A percentile compares a stretch with the other conserved stretches of the same genome.
phyloP scores from a whole-genome alignment of 2,797 vertebrate species.

The Coilia nasus region DNA sequence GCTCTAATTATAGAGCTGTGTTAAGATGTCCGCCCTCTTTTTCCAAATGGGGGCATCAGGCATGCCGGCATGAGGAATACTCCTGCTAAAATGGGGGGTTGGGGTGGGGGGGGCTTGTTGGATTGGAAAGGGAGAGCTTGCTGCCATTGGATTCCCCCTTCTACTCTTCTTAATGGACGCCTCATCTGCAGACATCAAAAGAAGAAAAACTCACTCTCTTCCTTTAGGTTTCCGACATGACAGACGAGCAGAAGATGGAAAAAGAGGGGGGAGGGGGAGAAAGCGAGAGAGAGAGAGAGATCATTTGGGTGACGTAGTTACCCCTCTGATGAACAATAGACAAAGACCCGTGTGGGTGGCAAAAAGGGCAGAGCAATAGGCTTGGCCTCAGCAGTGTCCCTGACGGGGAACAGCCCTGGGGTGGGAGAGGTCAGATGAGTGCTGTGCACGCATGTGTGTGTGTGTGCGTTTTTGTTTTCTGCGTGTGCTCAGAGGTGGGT shows the following conservation, averaged over 20 bases:
- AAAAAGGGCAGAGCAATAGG: slow-evolving; percentile 51
- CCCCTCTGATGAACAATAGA: slow-evolving; percentile 61
- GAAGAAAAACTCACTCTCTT: neutral
- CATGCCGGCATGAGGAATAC: neutral
- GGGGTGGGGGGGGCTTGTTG: neutral
- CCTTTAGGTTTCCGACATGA: neutral
- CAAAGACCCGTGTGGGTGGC: slow-evolving; percentile 57
- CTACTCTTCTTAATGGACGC: neutral
- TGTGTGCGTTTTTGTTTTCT: neutral
- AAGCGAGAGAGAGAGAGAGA: neutral
- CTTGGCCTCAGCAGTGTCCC: neutral
- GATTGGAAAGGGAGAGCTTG: neutral
- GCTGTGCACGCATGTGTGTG: neutral
- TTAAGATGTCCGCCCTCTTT: neutral
- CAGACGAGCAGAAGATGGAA: neutral
- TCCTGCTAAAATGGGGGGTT: neutral
- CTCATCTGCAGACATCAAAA: neutral
- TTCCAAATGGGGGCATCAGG: neutral
- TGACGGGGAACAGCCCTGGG: slow-evolving; percentile 12
- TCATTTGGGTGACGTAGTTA: slow-evolving; percentile 49
- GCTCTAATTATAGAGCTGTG: slow-evolving; percentile 2
- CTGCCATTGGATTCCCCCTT: neutral
- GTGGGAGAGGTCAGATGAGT: neutral
- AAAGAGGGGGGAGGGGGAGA: neutral
- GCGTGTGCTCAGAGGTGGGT: slow-evolving; percentile 45